phyloP scores from a whole-genome alignment of 2,888 invertebrate species.

The Hypena proboscidalis region DNA sequence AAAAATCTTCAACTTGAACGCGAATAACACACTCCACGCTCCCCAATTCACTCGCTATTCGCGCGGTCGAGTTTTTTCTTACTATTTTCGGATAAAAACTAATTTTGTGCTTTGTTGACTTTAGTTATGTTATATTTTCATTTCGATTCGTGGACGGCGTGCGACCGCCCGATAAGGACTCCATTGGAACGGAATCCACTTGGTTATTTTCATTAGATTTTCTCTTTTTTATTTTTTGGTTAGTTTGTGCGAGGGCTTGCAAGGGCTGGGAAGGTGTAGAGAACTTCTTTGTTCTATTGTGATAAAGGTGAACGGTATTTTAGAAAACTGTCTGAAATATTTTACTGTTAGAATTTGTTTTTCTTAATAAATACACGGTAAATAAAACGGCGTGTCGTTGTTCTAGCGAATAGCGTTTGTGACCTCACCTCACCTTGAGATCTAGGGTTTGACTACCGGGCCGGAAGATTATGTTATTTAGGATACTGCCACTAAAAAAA shows the following conservation, averaged over 20 bases:
- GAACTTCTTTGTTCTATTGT: background rate
- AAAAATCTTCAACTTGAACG: conserved; percentile 8
- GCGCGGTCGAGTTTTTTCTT: conserved; percentile 62
- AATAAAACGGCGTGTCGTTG: too few relatives aligned
- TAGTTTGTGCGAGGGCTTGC: conserved; percentile 1
- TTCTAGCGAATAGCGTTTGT: too few relatives aligned
- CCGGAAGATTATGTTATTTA: too few relatives aligned
- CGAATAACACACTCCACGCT: conserved; percentile 31
- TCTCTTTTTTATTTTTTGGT: conserved; percentile 30
- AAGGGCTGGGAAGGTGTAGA: conserved; percentile 8
- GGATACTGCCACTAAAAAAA: too few relatives aligned
- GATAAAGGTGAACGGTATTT: conserved; percentile 3
- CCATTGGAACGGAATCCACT: conserved; percentile 44
- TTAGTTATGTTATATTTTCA: conserved; percentile 71
- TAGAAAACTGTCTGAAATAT: too few relatives aligned
- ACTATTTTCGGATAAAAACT: conserved; percentile 75
- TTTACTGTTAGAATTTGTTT: too few relatives aligned
- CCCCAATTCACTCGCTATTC: conserved; percentile 59
- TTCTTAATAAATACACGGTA: too few relatives aligned
- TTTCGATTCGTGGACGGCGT: conserved; percentile 60
- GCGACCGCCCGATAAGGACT: conserved; percentile 51
- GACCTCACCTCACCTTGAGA: too few relatives aligned
- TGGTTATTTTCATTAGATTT: conserved; percentile 49
- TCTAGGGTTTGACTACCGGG: too few relatives aligned
- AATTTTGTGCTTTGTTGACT: conserved; percentile 82